phyloP scores from a whole-genome alignment of 2,797 vertebrate species.

The Neopelma chrysocephalum region DNA sequence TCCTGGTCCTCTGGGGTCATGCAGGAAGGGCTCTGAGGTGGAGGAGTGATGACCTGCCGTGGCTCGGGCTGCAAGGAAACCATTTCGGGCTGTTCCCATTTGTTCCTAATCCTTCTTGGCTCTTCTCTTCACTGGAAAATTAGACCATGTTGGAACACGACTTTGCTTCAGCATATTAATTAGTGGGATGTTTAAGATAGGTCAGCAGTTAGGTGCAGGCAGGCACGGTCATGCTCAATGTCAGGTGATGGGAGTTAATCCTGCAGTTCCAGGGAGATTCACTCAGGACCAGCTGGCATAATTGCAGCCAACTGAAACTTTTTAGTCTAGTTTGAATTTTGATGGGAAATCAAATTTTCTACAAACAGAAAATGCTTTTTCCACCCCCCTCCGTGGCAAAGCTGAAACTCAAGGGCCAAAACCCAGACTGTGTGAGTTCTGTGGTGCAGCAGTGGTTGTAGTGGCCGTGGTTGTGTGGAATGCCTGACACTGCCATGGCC shows the following conservation, averaged over 20 bases:
- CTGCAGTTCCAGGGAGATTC: not conserved
- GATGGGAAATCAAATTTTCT: not conserved
- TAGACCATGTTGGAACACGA: slow-evolving; percentile 41
- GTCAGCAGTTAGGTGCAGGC: slow-evolving; percentile 52
- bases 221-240: slow-evolving; percentile 20
- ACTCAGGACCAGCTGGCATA: not conserved
- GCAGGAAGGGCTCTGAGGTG: not conserved
- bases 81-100: not conserved
- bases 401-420: not conserved
- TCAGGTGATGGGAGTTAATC: not conserved
- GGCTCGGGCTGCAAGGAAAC: not conserved
- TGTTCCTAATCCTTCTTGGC: slow-evolving; percentile 5
- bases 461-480: accelerated
- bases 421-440: not conserved
- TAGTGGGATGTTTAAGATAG: slow-evolving; percentile 48
- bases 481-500: not conserved
- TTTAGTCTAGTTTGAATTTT: not conserved
- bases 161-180: slow-evolving; percentile 27
- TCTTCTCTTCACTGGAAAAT: not conserved
- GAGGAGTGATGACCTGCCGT: not conserved
- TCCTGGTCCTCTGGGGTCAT: not conserved
- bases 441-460: accelerated
- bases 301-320: not conserved
- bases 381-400: not conserved
- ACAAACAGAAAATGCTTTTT: accelerated